Percentiles rank a stretch among this genome's conserved stretches.
Conservation (phyloP, 2,888 invertebrate species). For the Hipparchia sbordonii region DNA sequence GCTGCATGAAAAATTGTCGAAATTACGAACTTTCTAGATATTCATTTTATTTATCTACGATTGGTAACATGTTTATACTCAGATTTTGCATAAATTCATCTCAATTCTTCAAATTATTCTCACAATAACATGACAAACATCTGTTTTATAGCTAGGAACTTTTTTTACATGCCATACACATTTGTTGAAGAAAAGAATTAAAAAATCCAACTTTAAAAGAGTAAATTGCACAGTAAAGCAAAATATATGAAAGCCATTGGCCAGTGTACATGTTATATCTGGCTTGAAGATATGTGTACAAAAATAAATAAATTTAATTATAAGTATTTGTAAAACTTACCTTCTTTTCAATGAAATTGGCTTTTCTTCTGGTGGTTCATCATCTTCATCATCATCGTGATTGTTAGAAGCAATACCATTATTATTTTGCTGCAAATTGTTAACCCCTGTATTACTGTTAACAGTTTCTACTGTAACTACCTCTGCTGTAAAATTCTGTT, state of each 20-base stretch:
- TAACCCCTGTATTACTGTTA: constrained; percentile 16
- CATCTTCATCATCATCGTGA: constrained; percentile 64
- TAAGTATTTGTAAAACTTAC: constrained; percentile 53
- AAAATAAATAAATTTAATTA: too few relatives aligned
- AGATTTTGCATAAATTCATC: not conserved
- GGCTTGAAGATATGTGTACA: too few relatives aligned
- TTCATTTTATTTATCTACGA: not conserved
- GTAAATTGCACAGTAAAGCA: too few relatives aligned
- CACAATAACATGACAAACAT: too few relatives aligned
- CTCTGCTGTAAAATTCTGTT: constrained; percentile 41
- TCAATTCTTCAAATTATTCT: too few relatives aligned
- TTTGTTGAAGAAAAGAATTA: too few relatives aligned
- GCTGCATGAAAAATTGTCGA: constrained; percentile 56
- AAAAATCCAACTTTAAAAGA: too few relatives aligned
- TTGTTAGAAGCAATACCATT: constrained; percentile 39
- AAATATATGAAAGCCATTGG: too few relatives aligned
- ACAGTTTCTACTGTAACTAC: constrained; percentile 15
- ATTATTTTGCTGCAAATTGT: constrained; percentile 21
- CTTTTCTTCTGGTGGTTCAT: constrained; percentile 79
- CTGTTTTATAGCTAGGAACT: too few relatives aligned
- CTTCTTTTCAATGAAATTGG: constrained; percentile 81
- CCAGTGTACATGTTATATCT: too few relatives aligned
- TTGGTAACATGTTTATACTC: too few relatives aligned
- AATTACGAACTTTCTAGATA: not conserved
- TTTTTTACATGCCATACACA: too few relatives aligned